A percentile compares a stretch with the other conserved stretches of the same genome.
Conservation (phyloP, 2,113 vertebrate species). For the Pantherophis guttatus region DNA sequence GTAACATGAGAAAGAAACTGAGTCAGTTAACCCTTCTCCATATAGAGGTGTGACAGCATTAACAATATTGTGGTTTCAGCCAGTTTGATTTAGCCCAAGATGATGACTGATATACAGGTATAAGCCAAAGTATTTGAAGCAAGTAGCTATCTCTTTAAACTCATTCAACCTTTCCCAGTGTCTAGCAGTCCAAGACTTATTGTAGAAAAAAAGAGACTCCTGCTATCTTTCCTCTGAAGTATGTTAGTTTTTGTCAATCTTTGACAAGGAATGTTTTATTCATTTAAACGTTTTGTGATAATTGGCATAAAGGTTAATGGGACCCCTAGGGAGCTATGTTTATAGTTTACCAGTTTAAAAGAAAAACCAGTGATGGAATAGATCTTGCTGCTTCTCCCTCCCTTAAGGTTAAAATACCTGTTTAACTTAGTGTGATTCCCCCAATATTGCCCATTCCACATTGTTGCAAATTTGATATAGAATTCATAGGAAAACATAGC, state of each 20-base stretch:
- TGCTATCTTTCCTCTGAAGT: slow-evolving; percentile 12
- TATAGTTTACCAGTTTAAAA: slow-evolving; percentile 16
- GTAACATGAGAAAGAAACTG: neutral
- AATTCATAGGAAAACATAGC: too few species aligned
- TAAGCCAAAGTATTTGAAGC: neutral
- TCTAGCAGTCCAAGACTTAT: neutral
- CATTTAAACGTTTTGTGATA: slow-evolving; percentile 19
- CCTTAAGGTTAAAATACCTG: too few species aligned
- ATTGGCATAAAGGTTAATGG: slow-evolving; percentile 8
- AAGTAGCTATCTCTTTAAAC: slow-evolving; percentile 33
- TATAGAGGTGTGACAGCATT: neutral
- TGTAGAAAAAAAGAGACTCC: neutral
- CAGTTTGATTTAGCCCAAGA: neutral
- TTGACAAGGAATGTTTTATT: slow-evolving; percentile 37
- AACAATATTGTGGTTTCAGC: neutral
- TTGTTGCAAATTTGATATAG: too few species aligned
- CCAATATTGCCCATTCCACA: too few species aligned
- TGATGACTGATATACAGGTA: neutral
- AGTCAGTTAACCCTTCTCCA: neutral
- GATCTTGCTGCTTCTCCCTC: too few species aligned
- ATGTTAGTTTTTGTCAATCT: slow-evolving; percentile 23
- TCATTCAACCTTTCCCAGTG: slow-evolving; percentile 6
- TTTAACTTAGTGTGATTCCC: too few species aligned
- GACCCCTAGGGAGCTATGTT: neutral
- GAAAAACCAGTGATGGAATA: neutral